Percentiles rank a stretch among this genome's conserved stretches.
phyloP scores from a whole-genome alignment of 2,113 vertebrate species.

The Galemys pyrenaicus region DNA sequence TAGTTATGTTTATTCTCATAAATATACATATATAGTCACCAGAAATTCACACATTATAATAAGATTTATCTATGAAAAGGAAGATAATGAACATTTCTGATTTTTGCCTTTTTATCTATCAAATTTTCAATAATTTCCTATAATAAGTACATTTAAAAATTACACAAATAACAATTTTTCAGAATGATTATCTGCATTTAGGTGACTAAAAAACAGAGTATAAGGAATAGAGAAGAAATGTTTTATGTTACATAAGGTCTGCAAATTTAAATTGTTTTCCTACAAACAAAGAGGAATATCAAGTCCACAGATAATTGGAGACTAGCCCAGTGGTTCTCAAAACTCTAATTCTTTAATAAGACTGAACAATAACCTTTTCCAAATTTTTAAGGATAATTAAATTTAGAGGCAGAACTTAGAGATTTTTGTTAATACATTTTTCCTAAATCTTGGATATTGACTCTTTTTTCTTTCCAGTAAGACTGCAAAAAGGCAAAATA shows the following conservation, averaged over 20 bases:
- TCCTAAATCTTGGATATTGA: neutral
- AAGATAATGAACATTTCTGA: neutral
- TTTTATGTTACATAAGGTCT: neutral
- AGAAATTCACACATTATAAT: neutral
- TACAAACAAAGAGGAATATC: neutral
- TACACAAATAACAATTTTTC: neutral
- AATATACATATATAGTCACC: neutral
- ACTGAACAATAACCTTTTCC: neutral
- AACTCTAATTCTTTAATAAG: neutral
- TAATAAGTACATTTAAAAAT: neutral
- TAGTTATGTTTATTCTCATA: neutral
- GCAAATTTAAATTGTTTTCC: neutral
- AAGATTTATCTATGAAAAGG: neutral
- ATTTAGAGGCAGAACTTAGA: neutral
- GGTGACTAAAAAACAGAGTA: neutral
- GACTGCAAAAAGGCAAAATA: neutral
- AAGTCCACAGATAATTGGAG: neutral
- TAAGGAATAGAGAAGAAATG: neutral
- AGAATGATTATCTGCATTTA: neutral
- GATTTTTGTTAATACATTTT: neutral
- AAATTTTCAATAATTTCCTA: neutral
- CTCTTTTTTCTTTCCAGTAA: neutral
- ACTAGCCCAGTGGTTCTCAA: neutral
- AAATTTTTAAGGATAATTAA: slow-evolving; percentile 18
- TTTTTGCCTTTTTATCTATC: neutral